Base-by-base conservation (phyloP, 2,797 vertebrate genomes). In the Channa striata region DNA sequence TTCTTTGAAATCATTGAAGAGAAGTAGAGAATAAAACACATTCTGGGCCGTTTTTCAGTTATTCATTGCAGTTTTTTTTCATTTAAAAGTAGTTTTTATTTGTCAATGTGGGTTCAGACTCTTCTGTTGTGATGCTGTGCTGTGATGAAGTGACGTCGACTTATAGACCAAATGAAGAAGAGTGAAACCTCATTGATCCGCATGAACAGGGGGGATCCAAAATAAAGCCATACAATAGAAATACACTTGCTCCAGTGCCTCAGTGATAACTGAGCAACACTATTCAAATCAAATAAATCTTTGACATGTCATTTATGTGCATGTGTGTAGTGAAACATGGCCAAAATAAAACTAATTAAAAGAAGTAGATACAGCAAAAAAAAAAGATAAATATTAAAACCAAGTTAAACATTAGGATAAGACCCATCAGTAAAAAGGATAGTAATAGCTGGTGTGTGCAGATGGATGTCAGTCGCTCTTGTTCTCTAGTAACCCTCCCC, bases 1-100 rank as follows among this genome's bases (percentile, higher is more conserved):
- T 68, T 17, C 21, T 40, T 11, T 20, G 40, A 75, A 80, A 70
- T 68, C 54, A 57, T 2, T 39, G 10, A 11, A 61, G 30, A 65
- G 39, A 60, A 64, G 36, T 50, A 51, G 30, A 54, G 10, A 20
- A 19, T 4, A 25, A 66, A n/a, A 40, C 11, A 43, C n/a, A 44
- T 6, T 53, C 37, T 43, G n/a, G n/a, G n/a, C n/a, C n/a, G n/a
- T n/a, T 43, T 63, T 53, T 44, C 4, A 3, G 7, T 51, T 59
- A 57, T 16, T 33, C 39, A 44, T 6, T 20, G 70, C 21, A 72
- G 47, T 21, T 11, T 6, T 37, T 47, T 16, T 61, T 30, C 17
- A 6, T 37, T 40, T 25, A 9, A 6, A 11, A 43, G 8, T 36
- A 16, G 53, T 47, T 50, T 17, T 16, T 59, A 9, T 23, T 67